These are phyloP conservation scores for Tiaroga cobitis DNA, from an alignment of 2,797 vertebrate species.

Conservation along the genomic window DNA sequence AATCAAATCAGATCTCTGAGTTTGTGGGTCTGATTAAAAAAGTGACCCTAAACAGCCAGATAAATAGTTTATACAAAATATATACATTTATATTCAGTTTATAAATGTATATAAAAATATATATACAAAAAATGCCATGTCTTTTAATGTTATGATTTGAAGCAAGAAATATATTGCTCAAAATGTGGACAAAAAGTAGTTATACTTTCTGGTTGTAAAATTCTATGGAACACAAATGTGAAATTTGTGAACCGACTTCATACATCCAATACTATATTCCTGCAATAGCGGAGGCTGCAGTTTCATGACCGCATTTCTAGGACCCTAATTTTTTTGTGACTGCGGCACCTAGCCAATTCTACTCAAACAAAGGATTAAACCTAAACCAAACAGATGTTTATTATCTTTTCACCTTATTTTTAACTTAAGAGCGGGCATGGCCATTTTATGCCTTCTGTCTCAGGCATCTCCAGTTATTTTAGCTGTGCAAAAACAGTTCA, in stretches of 20 bases:
- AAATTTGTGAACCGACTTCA: not conserved
- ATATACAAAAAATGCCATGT: not conserved
- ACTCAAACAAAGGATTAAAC: not conserved
- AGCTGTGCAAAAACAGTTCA: too few relatives aligned
- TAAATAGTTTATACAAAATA: not conserved
- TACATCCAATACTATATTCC: not conserved
- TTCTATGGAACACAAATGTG: not conserved
- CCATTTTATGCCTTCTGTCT: too few relatives aligned
- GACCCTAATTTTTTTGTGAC: too few relatives aligned
- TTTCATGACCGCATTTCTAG: too few relatives aligned
- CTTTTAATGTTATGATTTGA: not conserved
- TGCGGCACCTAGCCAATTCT: not conserved
- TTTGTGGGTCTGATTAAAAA: conserved; percentile 7
- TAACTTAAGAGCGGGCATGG: too few relatives aligned
- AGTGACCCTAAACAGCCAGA: not conserved
- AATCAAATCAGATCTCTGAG: conserved; percentile 1
- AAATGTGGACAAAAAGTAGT: not conserved
- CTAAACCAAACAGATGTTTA: not conserved
- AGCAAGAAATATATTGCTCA: not conserved
- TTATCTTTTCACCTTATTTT: too few relatives aligned
- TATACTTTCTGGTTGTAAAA: not conserved
- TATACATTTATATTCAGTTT: too few relatives aligned
- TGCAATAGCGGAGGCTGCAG: not conserved
- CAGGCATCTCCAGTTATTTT: too few relatives aligned
- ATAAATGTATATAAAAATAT: too few relatives aligned